phyloP scores from a whole-genome alignment of 2,113 vertebrate genomes.

The Shinisaurus crocodilurus region DNA sequence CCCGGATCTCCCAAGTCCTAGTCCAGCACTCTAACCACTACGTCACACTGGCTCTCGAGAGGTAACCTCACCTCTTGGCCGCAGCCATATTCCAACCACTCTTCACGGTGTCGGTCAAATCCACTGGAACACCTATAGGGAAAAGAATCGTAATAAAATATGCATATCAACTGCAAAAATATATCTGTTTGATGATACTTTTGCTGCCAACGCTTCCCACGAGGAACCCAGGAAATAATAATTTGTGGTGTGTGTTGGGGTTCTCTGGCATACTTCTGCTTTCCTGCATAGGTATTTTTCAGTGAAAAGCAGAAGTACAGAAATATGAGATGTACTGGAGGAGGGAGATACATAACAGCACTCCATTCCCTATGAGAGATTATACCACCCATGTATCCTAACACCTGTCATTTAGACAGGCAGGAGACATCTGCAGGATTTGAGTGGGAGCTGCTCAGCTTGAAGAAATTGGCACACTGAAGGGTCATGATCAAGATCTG shows the following conservation, averaged over 20 bases:
- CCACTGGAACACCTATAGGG: conserved; percentile 91
- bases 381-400: background rate
- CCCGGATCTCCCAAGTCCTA: too few species aligned
- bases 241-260: background rate
- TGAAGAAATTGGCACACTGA: background rate
- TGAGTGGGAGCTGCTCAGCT: background rate
- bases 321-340: background rate
- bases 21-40: too few species aligned
- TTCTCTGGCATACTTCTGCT: background rate
- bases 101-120: conserved; percentile 90
- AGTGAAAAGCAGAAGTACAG: background rate
- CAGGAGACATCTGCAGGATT: background rate
- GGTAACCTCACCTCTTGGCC: conserved; percentile 85
- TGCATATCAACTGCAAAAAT: background rate
- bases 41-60: too few species aligned
- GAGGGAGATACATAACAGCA: background rate
- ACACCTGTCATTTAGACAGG: background rate
- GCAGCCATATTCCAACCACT: conserved; percentile 92
- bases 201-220: background rate
- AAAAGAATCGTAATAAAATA: background rate
- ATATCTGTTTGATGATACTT: background rate
- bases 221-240: background rate
- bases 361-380: background rate
- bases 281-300: background rate
- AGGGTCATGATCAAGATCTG: background rate